These are phyloP conservation scores for Acanthosepion lycidas DNA, from an alignment of 2,888 invertebrate species.

Conservation along the genomic window DNA sequence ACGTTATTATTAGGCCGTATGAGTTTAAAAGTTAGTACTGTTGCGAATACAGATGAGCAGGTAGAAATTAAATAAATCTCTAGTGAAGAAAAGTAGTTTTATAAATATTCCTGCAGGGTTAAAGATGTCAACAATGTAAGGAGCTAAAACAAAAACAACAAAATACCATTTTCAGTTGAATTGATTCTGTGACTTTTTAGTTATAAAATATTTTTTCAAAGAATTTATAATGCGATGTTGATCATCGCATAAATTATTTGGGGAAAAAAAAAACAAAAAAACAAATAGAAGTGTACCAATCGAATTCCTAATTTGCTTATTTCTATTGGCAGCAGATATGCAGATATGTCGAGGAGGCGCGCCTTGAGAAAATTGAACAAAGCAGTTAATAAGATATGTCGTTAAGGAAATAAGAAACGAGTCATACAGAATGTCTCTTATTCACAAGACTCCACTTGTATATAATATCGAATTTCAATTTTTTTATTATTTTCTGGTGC, in stretches of 20 bases:
- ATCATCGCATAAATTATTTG: neutral
- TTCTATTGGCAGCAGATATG: too few relatives aligned
- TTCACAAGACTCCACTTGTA: too few relatives aligned
- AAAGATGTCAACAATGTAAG: neutral
- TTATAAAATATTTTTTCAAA: neutral
- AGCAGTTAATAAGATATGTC: too few relatives aligned
- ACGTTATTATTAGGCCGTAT: neutral
- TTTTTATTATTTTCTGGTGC: too few relatives aligned
- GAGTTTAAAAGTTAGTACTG: neutral
- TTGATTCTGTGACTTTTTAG: neutral
- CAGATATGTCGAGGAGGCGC: too few relatives aligned
- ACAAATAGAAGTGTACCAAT: too few relatives aligned
- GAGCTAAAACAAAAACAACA: neutral
- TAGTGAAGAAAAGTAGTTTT: neutral
- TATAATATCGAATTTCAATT: too few relatives aligned
- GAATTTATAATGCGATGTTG: neutral
- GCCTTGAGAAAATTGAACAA: too few relatives aligned
- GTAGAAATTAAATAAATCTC: neutral
- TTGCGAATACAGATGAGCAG: neutral
- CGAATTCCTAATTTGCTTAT: too few relatives aligned
- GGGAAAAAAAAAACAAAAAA: too few relatives aligned
- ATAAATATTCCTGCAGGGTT: neutral
- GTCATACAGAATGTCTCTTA: too few relatives aligned
- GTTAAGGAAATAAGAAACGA: too few relatives aligned
- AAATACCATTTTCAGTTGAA: neutral